A percentile compares a stretch with the other conserved stretches of the same genome.
Conservation (phyloP, 1,140 invertebrate genomes). For the Eubasilissa regina region DNA sequence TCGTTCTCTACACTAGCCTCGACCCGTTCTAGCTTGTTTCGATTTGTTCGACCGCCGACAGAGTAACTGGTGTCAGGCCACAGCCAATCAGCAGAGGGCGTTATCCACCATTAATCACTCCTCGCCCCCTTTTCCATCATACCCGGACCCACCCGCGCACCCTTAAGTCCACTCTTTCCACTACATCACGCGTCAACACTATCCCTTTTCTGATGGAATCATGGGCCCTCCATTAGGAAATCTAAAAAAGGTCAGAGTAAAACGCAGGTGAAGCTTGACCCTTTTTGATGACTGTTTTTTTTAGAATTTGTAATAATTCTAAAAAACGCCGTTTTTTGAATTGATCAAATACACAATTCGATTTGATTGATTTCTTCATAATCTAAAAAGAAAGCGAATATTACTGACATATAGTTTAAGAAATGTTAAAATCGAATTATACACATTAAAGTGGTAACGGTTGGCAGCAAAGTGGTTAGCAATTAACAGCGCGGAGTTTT, state of each 20-base stretch:
- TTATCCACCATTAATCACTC: conserved; percentile 44
- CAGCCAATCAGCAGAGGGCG: conserved; percentile 41
- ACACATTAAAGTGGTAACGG: background rate
- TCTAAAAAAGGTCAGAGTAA: conserved; percentile 28
- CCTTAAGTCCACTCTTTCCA: conserved; percentile 21
- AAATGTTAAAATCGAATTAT: too few relatives aligned
- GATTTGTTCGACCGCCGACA: conserved; percentile 26
- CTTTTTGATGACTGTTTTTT: conserved; percentile 6
- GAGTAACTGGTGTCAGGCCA: conserved; percentile 30
- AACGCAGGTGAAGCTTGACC: conserved; percentile 33
- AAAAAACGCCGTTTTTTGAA: background rate
- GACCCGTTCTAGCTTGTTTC: conserved; percentile 18
- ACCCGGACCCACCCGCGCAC: background rate
- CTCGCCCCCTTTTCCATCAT: background rate
- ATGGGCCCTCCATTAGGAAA: conserved; percentile 19
- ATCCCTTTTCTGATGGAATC: conserved; percentile 32
- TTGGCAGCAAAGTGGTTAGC: background rate
- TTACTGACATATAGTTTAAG: too few relatives aligned
- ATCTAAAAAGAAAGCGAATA: too few relatives aligned
- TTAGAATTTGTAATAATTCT: too few relatives aligned
- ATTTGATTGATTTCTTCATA: background rate
- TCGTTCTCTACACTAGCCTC: background rate
- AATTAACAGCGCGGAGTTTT: background rate
- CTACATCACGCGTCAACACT: conserved; percentile 29
- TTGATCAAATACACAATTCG: background rate